Percentiles rank a stretch among this genome's conserved stretches.
These are phyloP conservation scores for Euura saliciscinereae DNA, from an alignment of 1,140 invertebrate species.

Conservation along the genomic window DNA sequence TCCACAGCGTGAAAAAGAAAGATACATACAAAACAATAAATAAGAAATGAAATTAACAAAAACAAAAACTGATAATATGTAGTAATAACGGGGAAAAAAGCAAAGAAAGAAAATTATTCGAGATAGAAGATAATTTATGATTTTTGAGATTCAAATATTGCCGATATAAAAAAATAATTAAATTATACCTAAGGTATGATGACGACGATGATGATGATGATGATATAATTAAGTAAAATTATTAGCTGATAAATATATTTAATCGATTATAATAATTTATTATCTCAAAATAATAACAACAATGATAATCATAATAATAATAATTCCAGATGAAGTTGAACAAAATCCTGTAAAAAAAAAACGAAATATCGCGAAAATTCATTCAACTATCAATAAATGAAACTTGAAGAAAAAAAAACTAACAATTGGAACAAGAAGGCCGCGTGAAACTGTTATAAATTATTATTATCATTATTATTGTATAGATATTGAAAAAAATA, in stretches of 20 bases:
- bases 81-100: too few species aligned
- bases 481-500: not conserved
- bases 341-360: not conserved
- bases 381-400: not conserved
- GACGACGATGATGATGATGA: too few species aligned
- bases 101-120: too few species aligned
- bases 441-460: too few species aligned
- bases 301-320: not conserved
- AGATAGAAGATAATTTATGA: too few species aligned
- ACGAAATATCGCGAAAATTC: too few species aligned
- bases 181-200: too few species aligned
- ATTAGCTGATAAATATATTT: constrained; percentile 10
- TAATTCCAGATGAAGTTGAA: not conserved
- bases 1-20: too few species aligned
- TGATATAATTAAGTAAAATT: constrained; percentile 4
- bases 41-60: not conserved
- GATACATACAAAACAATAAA: too few species aligned
- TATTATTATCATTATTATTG: not conserved
- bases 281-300: not conserved
- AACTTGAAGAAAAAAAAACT: not conserved
- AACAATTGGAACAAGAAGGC: not conserved
- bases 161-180: too few species aligned
- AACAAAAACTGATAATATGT: too few species aligned
- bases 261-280: constrained; percentile 15
- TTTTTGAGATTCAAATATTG: too few species aligned